A percentile compares a stretch with the other conserved stretches of the same genome.
Conservation (phyloP, 2,797 vertebrate genomes). For the Bradypodion pumilum region DNA sequence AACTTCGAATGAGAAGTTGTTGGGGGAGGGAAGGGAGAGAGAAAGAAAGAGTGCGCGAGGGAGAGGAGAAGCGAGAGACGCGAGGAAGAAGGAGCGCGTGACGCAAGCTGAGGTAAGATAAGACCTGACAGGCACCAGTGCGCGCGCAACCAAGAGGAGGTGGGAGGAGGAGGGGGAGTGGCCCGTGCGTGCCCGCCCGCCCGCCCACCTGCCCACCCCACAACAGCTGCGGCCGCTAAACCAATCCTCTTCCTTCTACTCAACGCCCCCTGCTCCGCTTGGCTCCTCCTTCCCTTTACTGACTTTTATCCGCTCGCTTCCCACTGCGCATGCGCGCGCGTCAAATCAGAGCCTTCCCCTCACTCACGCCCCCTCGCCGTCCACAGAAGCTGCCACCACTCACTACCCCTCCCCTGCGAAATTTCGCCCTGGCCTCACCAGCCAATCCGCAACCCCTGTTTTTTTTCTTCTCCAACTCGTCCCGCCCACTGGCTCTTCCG, state of each 20-base stretch:
- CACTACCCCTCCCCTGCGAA: too few species aligned
- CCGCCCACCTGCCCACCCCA: too few species aligned
- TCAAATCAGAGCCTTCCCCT: too few species aligned
- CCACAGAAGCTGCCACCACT: not conserved
- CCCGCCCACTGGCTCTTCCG: not conserved
- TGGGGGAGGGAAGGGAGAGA: not conserved
- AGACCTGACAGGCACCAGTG: not conserved
- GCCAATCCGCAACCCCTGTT: not conserved
- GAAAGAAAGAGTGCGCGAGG: not conserved
- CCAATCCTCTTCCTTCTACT: not conserved
- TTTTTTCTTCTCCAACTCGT: accelerated
- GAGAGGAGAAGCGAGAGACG: too few species aligned
- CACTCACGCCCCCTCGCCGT: too few species aligned
- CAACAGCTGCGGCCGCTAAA: accelerated
- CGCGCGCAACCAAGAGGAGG: not conserved
- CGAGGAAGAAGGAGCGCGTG: slow-evolving; percentile 48
- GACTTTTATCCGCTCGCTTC: too few species aligned
- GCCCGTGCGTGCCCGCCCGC: too few species aligned
- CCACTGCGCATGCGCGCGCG: not conserved
- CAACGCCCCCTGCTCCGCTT: accelerated
- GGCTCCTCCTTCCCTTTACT: not conserved
- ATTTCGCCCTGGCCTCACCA: accelerated
- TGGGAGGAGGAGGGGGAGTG: too few species aligned
- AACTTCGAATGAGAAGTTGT: too few species aligned
- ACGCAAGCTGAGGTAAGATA: slow-evolving; percentile 32